Base-by-base conservation (phyloP, 2,113 vertebrate species). In the Carlito syrichta region DNA sequence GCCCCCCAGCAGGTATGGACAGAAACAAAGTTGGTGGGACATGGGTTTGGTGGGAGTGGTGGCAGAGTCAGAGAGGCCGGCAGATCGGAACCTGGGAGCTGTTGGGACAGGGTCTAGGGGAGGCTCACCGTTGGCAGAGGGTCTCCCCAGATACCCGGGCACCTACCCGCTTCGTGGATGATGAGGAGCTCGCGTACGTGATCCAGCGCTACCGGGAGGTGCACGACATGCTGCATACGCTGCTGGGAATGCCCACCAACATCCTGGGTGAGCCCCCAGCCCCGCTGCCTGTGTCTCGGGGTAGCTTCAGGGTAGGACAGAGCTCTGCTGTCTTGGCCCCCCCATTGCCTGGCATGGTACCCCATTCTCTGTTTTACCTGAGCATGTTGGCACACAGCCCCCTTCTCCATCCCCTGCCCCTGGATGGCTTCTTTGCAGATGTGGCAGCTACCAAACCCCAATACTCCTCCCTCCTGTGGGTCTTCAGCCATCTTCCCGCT, bases 121-220 rank as follows among this genome's bases (percentile, higher is more conserved):
- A 40, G 30, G 12, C 8, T 92, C 20, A 0, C 23, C 62, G 43
- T 85, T 91, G n/a, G 95, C 98, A 99, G 99, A 98, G 97, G 4
- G 99, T 99, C 96, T 99, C 99, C 17, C 99, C 99, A 0, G 99
- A 99, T 96, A 99, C 99, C 0, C 98, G 99, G 73, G 99, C 99
- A 63, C 99, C 99, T 0, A 99, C 99, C 81, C 99, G 99, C 94
- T 99, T 99, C 40, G 99, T 99, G 45, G 99, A 99, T 5, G 97
- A 99, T 0, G 99, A 99, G 93, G 99, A 99, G 90, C 97, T 99
- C 7, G 99, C 99, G 0, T 99, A 99, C 0, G 99, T 99, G 81
- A 99, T 99, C 98, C 99, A 99, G 98, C 98, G 99, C 83, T 99
- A 99, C 98, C 98, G 99, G 38, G 99, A 99, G 60, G 99, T 99